Conservation (phyloP, 1,140 invertebrate species). For the Dinothrombium tinctorium region DNA sequence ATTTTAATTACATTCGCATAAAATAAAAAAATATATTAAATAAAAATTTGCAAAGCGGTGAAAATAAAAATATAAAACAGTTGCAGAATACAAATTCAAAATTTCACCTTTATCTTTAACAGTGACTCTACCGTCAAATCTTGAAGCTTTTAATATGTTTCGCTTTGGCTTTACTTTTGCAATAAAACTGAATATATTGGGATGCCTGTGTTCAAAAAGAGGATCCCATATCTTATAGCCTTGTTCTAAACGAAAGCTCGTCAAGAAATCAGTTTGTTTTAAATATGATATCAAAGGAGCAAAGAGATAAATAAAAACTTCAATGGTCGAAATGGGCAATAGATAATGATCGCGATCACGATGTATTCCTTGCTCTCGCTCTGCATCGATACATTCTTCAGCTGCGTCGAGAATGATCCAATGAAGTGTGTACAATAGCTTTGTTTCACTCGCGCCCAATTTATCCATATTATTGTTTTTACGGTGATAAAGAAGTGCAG, state of each 20-base stretch:
- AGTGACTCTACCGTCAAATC: conserved; percentile 21
- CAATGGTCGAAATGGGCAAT: conserved; percentile 70
- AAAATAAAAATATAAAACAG: too few relatives aligned
- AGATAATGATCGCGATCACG: conserved; percentile 30
- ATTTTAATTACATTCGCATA: too few relatives aligned
- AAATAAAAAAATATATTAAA: too few relatives aligned
- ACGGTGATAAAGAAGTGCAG: conserved; percentile 52
- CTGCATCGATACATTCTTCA: conserved; percentile 80
- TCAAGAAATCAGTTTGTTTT: conserved; percentile 89
- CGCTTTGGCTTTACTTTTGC: conserved; percentile 51
- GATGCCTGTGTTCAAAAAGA: conserved; percentile 79
- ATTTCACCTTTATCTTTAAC: too few relatives aligned
- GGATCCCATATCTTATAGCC: conserved; percentile 91
- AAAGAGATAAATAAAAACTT: conserved; percentile 93
- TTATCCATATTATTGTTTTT: conserved; percentile 49
- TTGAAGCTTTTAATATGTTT: conserved; percentile 25
- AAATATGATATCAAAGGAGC: conserved; percentile 76
- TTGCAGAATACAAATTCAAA: too few relatives aligned
- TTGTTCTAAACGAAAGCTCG: conserved; percentile 78
- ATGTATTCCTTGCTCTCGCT: conserved; percentile 29
- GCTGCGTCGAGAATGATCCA: conserved; percentile 94
- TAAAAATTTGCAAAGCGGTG: too few relatives aligned
- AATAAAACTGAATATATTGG: conserved; percentile 74
- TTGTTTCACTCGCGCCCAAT: conserved; percentile 72
- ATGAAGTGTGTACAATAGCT: conserved; percentile 88